A percentile compares a stretch with the other conserved stretches of the same genome.
Conservation (phyloP, 2,113 vertebrate species). For the Morone saxatilis region DNA sequence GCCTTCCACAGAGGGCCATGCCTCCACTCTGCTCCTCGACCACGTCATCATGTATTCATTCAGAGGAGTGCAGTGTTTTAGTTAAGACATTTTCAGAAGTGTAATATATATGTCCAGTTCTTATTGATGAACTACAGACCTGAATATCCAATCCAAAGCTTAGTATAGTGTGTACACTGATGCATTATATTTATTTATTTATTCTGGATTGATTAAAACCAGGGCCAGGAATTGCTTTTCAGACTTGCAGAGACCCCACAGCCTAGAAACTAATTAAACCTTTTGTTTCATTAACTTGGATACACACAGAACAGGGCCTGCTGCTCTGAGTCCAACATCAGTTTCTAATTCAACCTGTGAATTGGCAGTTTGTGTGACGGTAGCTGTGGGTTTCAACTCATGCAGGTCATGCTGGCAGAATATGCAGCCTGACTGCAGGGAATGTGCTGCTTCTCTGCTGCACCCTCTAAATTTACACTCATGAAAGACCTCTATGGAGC, state of each 20-base stretch:
- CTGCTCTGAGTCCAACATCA: not conserved
- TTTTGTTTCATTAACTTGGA: not conserved
- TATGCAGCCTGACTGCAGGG: not conserved
- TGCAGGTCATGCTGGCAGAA: not conserved
- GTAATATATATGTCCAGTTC: not conserved
- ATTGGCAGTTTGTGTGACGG: not conserved
- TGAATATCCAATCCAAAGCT: not conserved
- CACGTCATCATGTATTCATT: slow-evolving; percentile 5
- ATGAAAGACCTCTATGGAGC: not conserved
- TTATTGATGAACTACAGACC: not conserved
- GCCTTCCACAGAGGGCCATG: not conserved
- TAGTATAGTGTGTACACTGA: not conserved
- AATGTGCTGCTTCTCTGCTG: slow-evolving; percentile 5
- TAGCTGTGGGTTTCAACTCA: not conserved
- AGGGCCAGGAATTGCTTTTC: not conserved
- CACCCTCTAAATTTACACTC: slow-evolving; percentile 9
- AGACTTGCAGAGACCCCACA: not conserved
- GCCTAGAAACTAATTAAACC: slow-evolving; percentile 21
- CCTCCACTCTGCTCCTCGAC: not conserved
- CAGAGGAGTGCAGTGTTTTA: not conserved
- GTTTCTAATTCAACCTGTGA: not conserved
- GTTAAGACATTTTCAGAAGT: not conserved
- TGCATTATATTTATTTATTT: slow-evolving; percentile 9
- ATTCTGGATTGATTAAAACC: not conserved
- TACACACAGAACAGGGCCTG: not conserved